Base-by-base conservation (phyloP, 2,888 invertebrate genomes). In the Dascillus cervinus region DNA sequence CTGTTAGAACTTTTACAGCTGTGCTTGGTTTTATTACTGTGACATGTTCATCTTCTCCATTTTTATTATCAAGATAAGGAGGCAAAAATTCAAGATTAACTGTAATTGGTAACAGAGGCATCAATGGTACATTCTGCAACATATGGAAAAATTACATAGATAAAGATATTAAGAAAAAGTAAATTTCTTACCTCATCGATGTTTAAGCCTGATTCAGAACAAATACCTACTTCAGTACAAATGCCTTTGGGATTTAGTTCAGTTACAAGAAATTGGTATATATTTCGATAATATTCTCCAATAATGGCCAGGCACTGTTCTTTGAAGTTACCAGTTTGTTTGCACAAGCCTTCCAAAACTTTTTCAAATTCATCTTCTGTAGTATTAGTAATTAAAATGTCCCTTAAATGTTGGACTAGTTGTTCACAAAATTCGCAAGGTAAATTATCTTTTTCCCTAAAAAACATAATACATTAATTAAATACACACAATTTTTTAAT, bases 371-470 rank as follows among this genome's bases (percentile, higher is more conserved):
- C 87, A 0, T 66, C 50, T 60, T 85, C 83, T 0, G 92, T 89
- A 0, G 90, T 88, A 58, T 91, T 89, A 10, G 90, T 81, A 13
- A 86, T 71, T 12, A 92, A 62, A 3, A 88, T 69, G 55, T 90
- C 85, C 39, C 80, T 77, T 44, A 90, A 67, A 62, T 91, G 89
- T 11, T 68, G 66, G 0, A 90, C 81, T 27, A 92, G 64, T 58
- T 88, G 85, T 50, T 86, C 79, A 62, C 91, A 92, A 32, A 92
- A 71, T 50, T 89, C 83, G 58, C 92, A 91, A 1, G 88, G 80
- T 29, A 86, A 70, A 53, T 81, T 78, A 47, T 78, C 76, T 20
- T 25, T 11, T 33, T 21, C n/a, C 10, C 27, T 36, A 32, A 26
- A 13, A 10, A 17, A 27, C 23, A 10, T 26, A n/a, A 26, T 12